phyloP scores from a whole-genome alignment of 2,888 invertebrate species.

The Gastrophysa polygoni region DNA sequence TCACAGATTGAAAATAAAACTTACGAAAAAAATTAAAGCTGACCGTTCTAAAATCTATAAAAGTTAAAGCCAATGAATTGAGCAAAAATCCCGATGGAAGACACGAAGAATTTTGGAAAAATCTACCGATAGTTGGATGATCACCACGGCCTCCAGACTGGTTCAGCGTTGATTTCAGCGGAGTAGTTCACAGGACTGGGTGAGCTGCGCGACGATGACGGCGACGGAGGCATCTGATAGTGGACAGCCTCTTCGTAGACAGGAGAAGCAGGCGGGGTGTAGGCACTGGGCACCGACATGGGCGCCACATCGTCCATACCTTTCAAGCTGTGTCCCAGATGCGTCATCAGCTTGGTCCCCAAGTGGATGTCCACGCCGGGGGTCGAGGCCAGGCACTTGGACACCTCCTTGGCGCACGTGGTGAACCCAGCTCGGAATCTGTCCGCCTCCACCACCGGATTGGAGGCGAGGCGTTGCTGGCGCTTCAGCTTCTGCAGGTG shows the following conservation, averaged over 20 bases:
- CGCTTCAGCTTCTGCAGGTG: slow-evolving; percentile 83
- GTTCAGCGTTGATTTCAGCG: slow-evolving; percentile 13
- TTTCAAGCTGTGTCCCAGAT: slow-evolving; percentile 82
- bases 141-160: slow-evolving; percentile 67
- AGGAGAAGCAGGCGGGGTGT: slow-evolving; percentile 63
- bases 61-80: slow-evolving; percentile 30
- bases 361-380: slow-evolving; percentile 84
- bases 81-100: slow-evolving; percentile 27
- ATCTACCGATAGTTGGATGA: slow-evolving; percentile 1
- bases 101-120: slow-evolving; percentile 12
- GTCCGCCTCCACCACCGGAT: slow-evolving; percentile 76
- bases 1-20: background rate
- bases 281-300: slow-evolving; percentile 62
- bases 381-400: slow-evolving; percentile 80
- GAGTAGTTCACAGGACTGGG: slow-evolving; percentile 59
- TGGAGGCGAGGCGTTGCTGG: slow-evolving; percentile 73
- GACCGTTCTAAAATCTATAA: slow-evolving; percentile 16
- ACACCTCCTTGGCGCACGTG: slow-evolving; percentile 87
- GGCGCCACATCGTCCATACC: slow-evolving; percentile 69
- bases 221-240: slow-evolving; percentile 73
- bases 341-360: slow-evolving; percentile 86
- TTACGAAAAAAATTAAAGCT: slow-evolving; percentile 27
- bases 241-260: slow-evolving; percentile 57
- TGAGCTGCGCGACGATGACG: slow-evolving; percentile 59
- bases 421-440: slow-evolving; percentile 86